Percentiles rank a stretch among this genome's conserved stretches.
Evolutionary conservation across 2,113 vertebrate species (phyloP).

Genomic region (Cyphotilapia sp.): DNA sequence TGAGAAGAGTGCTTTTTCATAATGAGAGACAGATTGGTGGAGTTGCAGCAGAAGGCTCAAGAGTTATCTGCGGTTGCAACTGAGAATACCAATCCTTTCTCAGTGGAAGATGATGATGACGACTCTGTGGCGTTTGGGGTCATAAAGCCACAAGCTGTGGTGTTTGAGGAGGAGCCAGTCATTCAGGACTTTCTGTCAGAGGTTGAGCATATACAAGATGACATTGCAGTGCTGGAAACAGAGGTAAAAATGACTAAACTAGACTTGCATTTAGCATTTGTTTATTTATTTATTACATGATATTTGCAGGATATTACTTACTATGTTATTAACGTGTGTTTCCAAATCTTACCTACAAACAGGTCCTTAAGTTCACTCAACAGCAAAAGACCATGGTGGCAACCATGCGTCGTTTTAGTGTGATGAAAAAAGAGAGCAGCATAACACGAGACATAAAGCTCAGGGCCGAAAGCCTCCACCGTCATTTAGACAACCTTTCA

Average conservation of each 20-base stretch:
- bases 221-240: slow-evolving; percentile 74
- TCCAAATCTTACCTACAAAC: background rate
- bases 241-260: slow-evolving; percentile 61
- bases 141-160: slow-evolving; percentile 76
- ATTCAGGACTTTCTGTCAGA: slow-evolving; percentile 81
- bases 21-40: slow-evolving; percentile 89
- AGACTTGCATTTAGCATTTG: background rate
- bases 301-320: background rate
- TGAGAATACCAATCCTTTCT: slow-evolving; percentile 23
- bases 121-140: slow-evolving; percentile 39
- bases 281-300: background rate
- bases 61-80: slow-evolving; percentile 56
- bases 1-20: background rate
- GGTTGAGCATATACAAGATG: slow-evolving; percentile 79
- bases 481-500: slow-evolving; percentile 74
- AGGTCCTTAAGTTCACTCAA: slow-evolving; percentile 76
- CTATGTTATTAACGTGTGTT: background rate
- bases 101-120: slow-evolving; percentile 51
- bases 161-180: slow-evolving; percentile 86
- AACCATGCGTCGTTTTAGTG: slow-evolving; percentile 89
- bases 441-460: slow-evolving; percentile 81
- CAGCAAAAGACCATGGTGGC: slow-evolving; percentile 84
- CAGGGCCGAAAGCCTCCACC: slow-evolving; percentile 80
- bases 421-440: slow-evolving; percentile 89
- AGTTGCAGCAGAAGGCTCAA: slow-evolving; percentile 77